A percentile compares a stretch with the other conserved stretches of the same genome.
Evolutionary conservation across 1,140 invertebrate species (phyloP).

Genomic region (Drosophila micromelanica): DNA sequence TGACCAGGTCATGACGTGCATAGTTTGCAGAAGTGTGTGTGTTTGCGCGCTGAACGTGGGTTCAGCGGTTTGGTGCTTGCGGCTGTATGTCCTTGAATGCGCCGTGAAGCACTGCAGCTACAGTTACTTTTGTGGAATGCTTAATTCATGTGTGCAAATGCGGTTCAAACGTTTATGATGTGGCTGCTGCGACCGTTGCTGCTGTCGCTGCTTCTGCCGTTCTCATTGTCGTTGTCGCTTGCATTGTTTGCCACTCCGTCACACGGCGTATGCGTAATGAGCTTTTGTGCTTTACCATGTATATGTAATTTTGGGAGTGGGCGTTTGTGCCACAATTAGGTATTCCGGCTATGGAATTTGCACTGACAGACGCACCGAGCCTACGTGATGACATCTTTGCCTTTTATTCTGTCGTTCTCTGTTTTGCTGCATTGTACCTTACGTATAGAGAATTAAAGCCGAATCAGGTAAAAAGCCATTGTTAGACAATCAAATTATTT

Average conservation of each 20-base stretch:
- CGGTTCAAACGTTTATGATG: conserved; percentile 76
- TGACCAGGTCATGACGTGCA: conserved; percentile 46
- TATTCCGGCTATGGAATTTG: conserved; percentile 64
- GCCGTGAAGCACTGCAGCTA: conserved; percentile 51
- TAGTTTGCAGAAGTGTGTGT: conserved; percentile 6
- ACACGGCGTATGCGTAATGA: conserved; percentile 77
- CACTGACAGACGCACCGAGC: conserved; percentile 43
- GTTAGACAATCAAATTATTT: background rate
- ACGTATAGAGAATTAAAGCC: conserved; percentile 44
- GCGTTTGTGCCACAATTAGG: conserved; percentile 69
- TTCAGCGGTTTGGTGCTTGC: conserved; percentile 27
- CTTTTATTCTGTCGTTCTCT: background rate
- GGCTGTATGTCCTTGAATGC: conserved; percentile 50
- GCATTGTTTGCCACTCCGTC: conserved; percentile 68
- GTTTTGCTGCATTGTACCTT: background rate
- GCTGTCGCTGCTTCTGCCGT: background rate
- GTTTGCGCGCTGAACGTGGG: conserved; percentile 39
- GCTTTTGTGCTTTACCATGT: conserved; percentile 47
- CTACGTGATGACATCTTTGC: conserved; percentile 46
- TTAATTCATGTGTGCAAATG: conserved; percentile 79
- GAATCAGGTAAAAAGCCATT: background rate
- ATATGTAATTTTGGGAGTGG: conserved; percentile 41
- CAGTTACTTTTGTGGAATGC: conserved; percentile 78
- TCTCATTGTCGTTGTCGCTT: conserved; percentile 44
- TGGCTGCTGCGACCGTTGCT: conserved; percentile 29